A percentile compares a stretch with the other conserved stretches of the same genome.
Evolutionary conservation across 2,888 invertebrate species (phyloP).

Genomic region (Rhimphoctona megacephalus): DNA sequence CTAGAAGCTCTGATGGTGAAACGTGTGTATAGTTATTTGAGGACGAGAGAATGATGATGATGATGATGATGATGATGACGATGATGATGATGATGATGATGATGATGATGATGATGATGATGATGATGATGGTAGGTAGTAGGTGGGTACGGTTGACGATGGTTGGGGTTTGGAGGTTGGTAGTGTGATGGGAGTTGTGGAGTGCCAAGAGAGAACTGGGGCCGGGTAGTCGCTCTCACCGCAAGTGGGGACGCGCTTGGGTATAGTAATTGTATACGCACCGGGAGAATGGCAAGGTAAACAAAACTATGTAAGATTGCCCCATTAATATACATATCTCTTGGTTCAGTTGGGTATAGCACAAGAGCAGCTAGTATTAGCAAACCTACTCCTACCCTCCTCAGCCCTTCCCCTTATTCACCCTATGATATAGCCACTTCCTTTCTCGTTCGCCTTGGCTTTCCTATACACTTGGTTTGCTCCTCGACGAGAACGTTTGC

Average conservation of each 20-base stretch:
- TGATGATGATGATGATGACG: too few relatives aligned
- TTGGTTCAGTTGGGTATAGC: constrained; percentile 81
- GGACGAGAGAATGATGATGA: constrained; percentile 18
- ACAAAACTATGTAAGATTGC: constrained; percentile 85
- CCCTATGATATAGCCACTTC: constrained; percentile 57
- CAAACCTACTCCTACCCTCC: constrained; percentile 67
- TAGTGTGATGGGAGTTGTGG: constrained; percentile 68
- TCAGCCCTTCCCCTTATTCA: constrained; percentile 41
- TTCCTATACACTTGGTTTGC: constrained; percentile 47
- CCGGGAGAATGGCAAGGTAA: constrained; percentile 85
- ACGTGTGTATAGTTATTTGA: constrained; percentile 59
- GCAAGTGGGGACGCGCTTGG: constrained; percentile 71
- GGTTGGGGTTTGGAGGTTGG: constrained; percentile 41
- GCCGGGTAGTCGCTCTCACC: constrained; percentile 70
- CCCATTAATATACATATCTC: constrained; percentile 85
- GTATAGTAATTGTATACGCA: constrained; percentile 84
- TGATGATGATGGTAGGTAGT: constrained; percentile 39
- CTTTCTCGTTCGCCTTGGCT: constrained; percentile 60
- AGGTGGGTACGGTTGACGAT: constrained; percentile 39
- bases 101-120: too few relatives aligned
- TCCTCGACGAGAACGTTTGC: constrained; percentile 47
- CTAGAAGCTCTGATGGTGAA: background rate
- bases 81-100: too few relatives aligned
- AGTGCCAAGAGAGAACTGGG: constrained; percentile 55
- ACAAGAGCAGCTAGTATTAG: constrained; percentile 70